These are phyloP conservation scores for Congeria kusceri DNA, from an alignment of 2,888 invertebrate genomes.

Conservation along the genomic window DNA sequence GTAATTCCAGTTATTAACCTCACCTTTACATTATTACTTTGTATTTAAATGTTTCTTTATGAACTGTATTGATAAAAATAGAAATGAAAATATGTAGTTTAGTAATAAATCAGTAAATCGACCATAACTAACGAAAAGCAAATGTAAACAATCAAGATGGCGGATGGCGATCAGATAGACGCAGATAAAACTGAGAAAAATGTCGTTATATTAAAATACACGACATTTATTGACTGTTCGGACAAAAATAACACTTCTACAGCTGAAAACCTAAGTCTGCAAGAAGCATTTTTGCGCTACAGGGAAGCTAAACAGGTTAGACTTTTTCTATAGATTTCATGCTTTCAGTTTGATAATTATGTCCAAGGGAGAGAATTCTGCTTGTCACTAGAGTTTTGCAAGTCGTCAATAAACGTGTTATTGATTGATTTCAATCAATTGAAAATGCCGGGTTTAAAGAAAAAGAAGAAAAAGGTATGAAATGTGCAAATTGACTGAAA, in stretches of 20 bases:
- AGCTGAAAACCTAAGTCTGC: conserved; percentile 42
- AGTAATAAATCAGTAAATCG: background rate
- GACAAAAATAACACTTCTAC: background rate
- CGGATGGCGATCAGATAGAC: conserved; percentile 49
- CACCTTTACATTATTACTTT: too few species aligned
- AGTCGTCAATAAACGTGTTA: conserved; percentile 18
- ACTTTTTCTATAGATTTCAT: conserved; percentile 2
- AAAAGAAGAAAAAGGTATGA: conserved; percentile 40
- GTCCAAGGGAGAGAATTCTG: conserved; percentile 24
- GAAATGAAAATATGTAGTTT: too few species aligned
- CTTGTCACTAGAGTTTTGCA: conserved; percentile 15
- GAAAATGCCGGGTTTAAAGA: conserved; percentile 35
- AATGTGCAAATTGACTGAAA: background rate
- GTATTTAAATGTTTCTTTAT: too few species aligned
- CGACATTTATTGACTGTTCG: conserved; percentile 16
- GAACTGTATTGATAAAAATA: too few species aligned
- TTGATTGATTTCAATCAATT: background rate
- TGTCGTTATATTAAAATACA: conserved; percentile 50
- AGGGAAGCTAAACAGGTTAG: conserved; percentile 61
- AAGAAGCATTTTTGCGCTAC: conserved; percentile 58
- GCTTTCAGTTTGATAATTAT: conserved; percentile 18
- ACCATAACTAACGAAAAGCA: background rate
- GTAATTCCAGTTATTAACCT: background rate
- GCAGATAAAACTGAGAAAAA: conserved; percentile 22
- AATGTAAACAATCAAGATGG: conserved; percentile 65